Base-by-base conservation (phyloP, 2,888 invertebrate genomes). In the Fragum whitleyi region DNA sequence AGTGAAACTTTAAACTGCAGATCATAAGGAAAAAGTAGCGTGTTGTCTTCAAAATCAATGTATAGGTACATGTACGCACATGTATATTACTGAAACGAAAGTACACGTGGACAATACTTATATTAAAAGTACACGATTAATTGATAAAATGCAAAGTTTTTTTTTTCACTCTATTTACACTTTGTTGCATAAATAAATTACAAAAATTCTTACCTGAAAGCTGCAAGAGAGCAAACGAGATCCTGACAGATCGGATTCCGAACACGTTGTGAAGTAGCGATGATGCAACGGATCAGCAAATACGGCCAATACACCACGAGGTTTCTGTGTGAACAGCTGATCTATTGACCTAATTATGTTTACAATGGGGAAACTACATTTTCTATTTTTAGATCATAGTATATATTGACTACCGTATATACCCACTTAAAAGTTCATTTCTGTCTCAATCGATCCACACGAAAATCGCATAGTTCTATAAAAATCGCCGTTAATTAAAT, bases 331-430 rank as follows among this genome's bases (percentile, higher is more conserved):
- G 47, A 57, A 26, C 57, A 57, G 57, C 57, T 57, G 57, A 57
- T 57, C 57, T 57, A 28, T 57, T 28, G 57, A 57, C 26, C 57
- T 57, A 26, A 57, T 28, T 28, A 57, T 57, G 9, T 47, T 14
- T 47, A 47, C 47, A 47, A 5, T 47, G 57, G 57, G 57, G 23
- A 57, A 57, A 7, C 57, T 3, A 28, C 57, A 26, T 28, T 23
- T 53, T 57, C 57, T 57, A 57, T 26, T 57, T 57, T 57, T 57
- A 57, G 57, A 57, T 26, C 51, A 51, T 7, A 51, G 19, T 16
- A 14, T 51, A n/a, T 26, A 6, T 57, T 14, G n/a, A 2, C 6
- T 57, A 57, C 26, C 57, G 57, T 57, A 57, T 23, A 26, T 57
- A 57, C 57, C 26, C 57, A 21, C 57, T 21, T 16, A 14, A 14